Conservation (phyloP, 2,797 vertebrate species). For the Podarcis siculus region DNA sequence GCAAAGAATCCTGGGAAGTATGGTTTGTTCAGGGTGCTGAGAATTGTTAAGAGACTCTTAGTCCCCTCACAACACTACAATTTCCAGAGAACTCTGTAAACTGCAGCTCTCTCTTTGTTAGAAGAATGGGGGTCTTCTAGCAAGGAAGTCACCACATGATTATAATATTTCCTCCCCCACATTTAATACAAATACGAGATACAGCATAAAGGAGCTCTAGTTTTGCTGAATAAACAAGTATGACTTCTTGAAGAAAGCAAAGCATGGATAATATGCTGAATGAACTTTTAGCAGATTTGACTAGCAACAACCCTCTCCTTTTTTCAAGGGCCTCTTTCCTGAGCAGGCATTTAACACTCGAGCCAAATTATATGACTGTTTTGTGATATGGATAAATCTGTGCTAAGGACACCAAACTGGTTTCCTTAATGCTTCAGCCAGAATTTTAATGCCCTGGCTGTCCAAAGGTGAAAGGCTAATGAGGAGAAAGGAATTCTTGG, state of each 20-base stretch:
- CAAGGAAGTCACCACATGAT: not conserved
- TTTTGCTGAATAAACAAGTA: rapidly evolving
- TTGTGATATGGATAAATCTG: slow-evolving; percentile 59
- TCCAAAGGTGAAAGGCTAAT: slow-evolving; percentile 75
- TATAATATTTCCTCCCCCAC: not conserved
- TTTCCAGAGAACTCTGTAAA: no score
- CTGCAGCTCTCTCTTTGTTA: no score
- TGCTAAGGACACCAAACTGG: slow-evolving; percentile 66
- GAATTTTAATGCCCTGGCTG: slow-evolving; percentile 71
- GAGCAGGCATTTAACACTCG: not conserved
- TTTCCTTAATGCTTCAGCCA: slow-evolving; percentile 67
- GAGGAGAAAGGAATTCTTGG: slow-evolving; percentile 77
- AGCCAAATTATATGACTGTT: slow-evolving; percentile 49
- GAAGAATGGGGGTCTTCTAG: no score
- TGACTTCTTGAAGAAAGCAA: not conserved
- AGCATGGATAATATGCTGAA: slow-evolving; percentile 33
- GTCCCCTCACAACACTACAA: no score
- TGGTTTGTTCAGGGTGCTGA: no score
- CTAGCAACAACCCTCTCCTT: slow-evolving; percentile 48
- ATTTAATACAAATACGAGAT: not conserved
- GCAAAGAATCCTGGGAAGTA: no score
- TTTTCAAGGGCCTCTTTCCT: slow-evolving; percentile 57
- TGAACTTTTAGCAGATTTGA: slow-evolving; percentile 29
- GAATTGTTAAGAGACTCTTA: no score
- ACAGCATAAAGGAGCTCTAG: not conserved